Base-by-base conservation (phyloP, 1,140 invertebrate species). In the Whitmania pigra region DNA sequence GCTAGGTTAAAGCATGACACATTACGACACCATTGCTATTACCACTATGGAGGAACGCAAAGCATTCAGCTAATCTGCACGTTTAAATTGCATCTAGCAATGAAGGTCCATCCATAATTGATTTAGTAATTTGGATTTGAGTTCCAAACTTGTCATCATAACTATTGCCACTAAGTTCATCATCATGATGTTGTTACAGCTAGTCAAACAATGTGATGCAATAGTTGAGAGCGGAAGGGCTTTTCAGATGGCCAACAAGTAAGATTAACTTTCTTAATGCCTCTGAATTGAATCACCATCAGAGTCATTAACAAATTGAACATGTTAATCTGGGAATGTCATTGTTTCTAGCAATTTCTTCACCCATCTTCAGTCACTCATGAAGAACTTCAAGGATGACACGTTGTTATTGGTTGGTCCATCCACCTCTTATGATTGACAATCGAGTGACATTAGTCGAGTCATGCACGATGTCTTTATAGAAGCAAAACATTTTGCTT, bases 361-460 rank as follows among this genome's bases (percentile, higher is more conserved):
- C 22, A 63, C 22, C 57, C 22, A 63, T 5, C 22, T 63, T 63
- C 57, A 63, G 29, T 63, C 29, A 20, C 57, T 63, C 57, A 63
- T 63, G 57, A 31, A 25, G 11, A 22, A 63, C 15, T 63, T 63
- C 57, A 63, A 63, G 29, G 57, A 63, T 63, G 57, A 63, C 57
- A 63, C 57, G 22, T 0, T 63, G 57, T 63, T 63, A 31, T 31
- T 63, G 57, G 57, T 63, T 25, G 15, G 57, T 63, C 20, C 9
- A 63, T 11, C 29, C 20, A 13, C 3, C 9, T 22, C 11, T 63
- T 15, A 20, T 63, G 6, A 63, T 22, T 63, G 22, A 20, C 15
- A 25, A 31, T 63, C 22, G 11, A 25, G 57, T 1, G 57, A 63
- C 18, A 13, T 25, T 63, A 63, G 22, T 63, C 22, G 15, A 25